Evolutionary conservation across 2,113 vertebrate species (phyloP), one percentile per base, ranked within the genome.

Genomic region (Globicephala melas): DNA sequence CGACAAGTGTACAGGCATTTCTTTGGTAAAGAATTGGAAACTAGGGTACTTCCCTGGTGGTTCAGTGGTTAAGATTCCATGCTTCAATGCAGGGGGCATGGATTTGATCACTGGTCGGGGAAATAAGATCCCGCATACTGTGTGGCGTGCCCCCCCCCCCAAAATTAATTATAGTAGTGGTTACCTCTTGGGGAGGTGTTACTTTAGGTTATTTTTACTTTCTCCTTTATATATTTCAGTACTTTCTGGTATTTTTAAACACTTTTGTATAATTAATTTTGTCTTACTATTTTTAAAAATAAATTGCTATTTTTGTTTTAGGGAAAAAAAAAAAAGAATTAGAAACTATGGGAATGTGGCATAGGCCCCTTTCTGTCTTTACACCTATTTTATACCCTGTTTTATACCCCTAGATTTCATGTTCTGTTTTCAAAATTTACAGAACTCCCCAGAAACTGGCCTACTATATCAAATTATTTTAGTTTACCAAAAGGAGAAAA

Each of bases 61-160:
- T 50, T 33, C 74, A 77, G 5, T 77, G 26, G 74, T 77, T 77
- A 76, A 38, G 31, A 44, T 17, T 50, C 17, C 31, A 26, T 28
- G 18, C 50, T 50, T 9, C 28, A 31, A 21, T 50, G 3, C 28
- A 50, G 44, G 44, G 10, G 44, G 15, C 44, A 50, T 28, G 47
- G 28, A 28, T 21, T 77, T 9, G 9, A 77, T 50, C 44, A 44
- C 44, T 77, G 9, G 17, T 77, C 5, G 11, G 31, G 47, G 74
- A 76, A 31, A 10, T 21, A 33, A 77, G 17, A 77, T 18, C 28
- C 44, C 1, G 20, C 15, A 33, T 33, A 4, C 28, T 50, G 28
- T 17, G 1, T 53, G 53, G 53, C 1, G 0, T 53, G 53, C 5
- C 53, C 15, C 1, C 50, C 1, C 50, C 14, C 50, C 50, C 1